phyloP scores from a whole-genome alignment of 1,140 invertebrate genomes.

The Oedothorax gibbosus region DNA sequence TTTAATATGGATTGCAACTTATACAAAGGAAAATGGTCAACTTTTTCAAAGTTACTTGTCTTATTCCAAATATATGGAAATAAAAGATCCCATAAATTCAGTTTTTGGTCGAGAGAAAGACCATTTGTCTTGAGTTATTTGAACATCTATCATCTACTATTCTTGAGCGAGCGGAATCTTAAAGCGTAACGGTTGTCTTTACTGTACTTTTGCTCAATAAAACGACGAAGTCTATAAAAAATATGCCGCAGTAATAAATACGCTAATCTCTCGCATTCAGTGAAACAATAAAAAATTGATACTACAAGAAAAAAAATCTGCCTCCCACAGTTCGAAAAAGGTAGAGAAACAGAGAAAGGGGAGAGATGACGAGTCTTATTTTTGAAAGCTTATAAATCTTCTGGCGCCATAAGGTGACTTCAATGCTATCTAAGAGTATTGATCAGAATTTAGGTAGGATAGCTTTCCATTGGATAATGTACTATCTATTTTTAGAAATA shows the following conservation, averaged over 20 bases:
- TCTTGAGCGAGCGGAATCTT: constrained; percentile 37
- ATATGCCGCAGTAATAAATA: constrained; percentile 59
- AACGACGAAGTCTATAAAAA: constrained; percentile 47
- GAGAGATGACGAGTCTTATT: constrained; percentile 49
- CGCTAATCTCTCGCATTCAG: constrained; percentile 59
- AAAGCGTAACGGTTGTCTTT: constrained; percentile 55
- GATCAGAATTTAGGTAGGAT: constrained; percentile 18
- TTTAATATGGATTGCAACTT: background rate
- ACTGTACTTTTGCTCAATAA: constrained; percentile 34
- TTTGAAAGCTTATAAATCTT: constrained; percentile 48
- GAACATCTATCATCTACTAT: constrained; percentile 49
- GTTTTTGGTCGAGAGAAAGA: constrained; percentile 46
- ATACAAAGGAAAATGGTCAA: no score
- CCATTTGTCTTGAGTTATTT: constrained; percentile 61
- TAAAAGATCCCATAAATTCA: constrained; percentile 49
- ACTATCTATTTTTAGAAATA: constrained; percentile 3
- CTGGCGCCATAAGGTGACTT: constrained; percentile 58
- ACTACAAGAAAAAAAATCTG: constrained; percentile 6
- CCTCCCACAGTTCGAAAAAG: constrained; percentile 36
- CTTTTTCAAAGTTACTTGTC: no score
- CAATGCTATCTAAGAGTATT: constrained; percentile 40
- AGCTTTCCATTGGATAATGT: constrained; percentile 13
- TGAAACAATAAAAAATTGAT: constrained; percentile 56
- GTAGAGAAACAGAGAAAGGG: background rate
- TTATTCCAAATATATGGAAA: constrained; percentile 47